Percentiles rank a stretch among this genome's conserved stretches.
phyloP scores from a whole-genome alignment of 2,797 vertebrate genomes.

The Oophaga sylvatica region DNA sequence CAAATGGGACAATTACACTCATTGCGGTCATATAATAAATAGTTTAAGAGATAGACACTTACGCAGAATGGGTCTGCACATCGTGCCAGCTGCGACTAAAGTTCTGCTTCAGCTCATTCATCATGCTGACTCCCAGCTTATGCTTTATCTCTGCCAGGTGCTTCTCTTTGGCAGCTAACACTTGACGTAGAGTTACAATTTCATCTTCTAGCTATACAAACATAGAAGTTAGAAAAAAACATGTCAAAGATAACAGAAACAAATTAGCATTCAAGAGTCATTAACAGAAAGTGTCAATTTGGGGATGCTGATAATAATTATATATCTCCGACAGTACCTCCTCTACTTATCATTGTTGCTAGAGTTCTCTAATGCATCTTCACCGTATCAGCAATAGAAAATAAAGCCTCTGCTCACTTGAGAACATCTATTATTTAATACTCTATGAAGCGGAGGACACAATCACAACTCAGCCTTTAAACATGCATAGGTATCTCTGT shows the following conservation, averaged over 20 bases:
- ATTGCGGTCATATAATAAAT: background rate
- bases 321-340: background rate
- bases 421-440: background rate
- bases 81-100: constrained; percentile 93
- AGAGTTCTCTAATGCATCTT: background rate
- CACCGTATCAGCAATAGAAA: background rate
- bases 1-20: background rate
- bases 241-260: background rate
- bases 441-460: background rate
- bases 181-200: constrained; percentile 92
- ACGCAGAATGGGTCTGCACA: constrained; percentile 91
- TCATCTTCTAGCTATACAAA: constrained; percentile 90
- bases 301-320: background rate
- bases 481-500: background rate
- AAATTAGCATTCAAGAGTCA: background rate
- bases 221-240: background rate
- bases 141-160: constrained; percentile 89
- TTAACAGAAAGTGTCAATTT: background rate
- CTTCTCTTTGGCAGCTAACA: constrained; percentile 92
- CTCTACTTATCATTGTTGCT: background rate
- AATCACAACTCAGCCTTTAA: background rate
- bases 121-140: constrained; percentile 87
- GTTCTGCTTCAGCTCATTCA: constrained; percentile 90
- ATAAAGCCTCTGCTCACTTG: background rate
- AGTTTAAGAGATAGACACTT: constrained; percentile 70